A percentile compares a stretch with the other conserved stretches of the same genome.
phyloP scores from a whole-genome alignment of 2,797 vertebrate species.

The Trematomus bernacchii region DNA sequence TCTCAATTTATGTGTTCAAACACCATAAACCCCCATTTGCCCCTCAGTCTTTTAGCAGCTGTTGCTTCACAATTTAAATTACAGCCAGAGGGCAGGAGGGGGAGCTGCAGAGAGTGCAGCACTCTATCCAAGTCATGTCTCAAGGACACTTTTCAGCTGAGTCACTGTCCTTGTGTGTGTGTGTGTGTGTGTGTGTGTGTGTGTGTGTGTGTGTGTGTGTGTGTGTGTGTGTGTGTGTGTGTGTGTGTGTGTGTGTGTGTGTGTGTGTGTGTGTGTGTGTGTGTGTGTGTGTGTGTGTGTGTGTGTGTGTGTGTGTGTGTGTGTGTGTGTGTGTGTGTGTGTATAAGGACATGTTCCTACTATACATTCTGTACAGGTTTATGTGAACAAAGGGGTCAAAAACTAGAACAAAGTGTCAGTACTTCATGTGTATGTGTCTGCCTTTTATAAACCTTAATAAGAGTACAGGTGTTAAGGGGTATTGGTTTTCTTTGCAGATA shows the following conservation, averaged over 20 bases:
- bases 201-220: constrained; percentile 22
- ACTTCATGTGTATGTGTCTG: background rate
- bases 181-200: constrained; percentile 10
- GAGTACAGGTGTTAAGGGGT: background rate
- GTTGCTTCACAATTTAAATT: constrained; percentile 29
- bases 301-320: no score
- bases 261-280: constrained; percentile 15
- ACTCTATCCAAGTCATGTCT: constrained; percentile 48
- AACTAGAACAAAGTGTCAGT: background rate
- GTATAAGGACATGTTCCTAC: constrained; percentile 4
- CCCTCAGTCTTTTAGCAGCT: background rate
- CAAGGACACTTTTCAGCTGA: constrained; percentile 81
- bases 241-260: constrained; percentile 24
- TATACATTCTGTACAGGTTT: constrained; percentile 3
- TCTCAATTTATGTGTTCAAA: background rate
- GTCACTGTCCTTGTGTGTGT: constrained; percentile 59
- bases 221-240: background rate
- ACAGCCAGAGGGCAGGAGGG: constrained; percentile 47
- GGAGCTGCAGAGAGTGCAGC: constrained; percentile 57
- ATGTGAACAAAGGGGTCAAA: background rate
- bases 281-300: no score
- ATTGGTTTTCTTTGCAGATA: background rate
- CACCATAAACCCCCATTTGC: background rate
- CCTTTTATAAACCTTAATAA: background rate
- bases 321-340: constrained; percentile 16